Conservation (phyloP, 2,113 vertebrate genomes). For the Thalassoma bifasciatum region DNA sequence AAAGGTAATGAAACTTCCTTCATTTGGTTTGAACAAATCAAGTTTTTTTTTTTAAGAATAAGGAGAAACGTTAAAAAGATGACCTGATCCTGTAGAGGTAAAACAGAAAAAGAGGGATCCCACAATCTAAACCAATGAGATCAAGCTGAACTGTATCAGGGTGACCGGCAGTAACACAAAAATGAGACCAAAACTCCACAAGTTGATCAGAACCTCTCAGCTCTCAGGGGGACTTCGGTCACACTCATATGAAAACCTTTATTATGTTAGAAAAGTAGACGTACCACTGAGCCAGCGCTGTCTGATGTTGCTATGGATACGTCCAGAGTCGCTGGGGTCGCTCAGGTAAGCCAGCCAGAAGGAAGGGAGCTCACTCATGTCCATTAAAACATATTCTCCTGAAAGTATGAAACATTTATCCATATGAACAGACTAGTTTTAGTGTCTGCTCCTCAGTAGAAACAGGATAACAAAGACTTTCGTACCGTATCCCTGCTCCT, state of each 20-base stretch:
- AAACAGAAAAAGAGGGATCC: too few relatives aligned
- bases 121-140: too few relatives aligned
- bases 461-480: neutral
- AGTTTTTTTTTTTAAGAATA: too few relatives aligned
- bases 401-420: constrained; percentile 2
- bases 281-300: constrained; percentile 86
- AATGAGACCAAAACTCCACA: too few relatives aligned
- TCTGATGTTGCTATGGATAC: constrained; percentile 86
- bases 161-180: too few relatives aligned
- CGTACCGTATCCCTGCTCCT: constrained; percentile 83
- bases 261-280: neutral
- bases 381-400: constrained; percentile 83
- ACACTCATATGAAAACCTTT: neutral
- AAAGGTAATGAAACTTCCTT: too few relatives aligned
- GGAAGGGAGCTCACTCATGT: constrained; percentile 76
- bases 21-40: too few relatives aligned
- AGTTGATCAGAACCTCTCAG: too few relatives aligned
- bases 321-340: constrained; percentile 87
- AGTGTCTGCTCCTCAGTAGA: too few relatives aligned
- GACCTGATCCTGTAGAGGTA: too few relatives aligned
- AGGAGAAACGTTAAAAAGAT: too few relatives aligned
- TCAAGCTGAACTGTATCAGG: too few relatives aligned
- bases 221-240: neutral
- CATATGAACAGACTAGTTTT: neutral
- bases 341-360: constrained; percentile 87